Evolutionary conservation across 1,140 invertebrate species (phyloP).

Genomic region (Trichonephila inaurata): DNA sequence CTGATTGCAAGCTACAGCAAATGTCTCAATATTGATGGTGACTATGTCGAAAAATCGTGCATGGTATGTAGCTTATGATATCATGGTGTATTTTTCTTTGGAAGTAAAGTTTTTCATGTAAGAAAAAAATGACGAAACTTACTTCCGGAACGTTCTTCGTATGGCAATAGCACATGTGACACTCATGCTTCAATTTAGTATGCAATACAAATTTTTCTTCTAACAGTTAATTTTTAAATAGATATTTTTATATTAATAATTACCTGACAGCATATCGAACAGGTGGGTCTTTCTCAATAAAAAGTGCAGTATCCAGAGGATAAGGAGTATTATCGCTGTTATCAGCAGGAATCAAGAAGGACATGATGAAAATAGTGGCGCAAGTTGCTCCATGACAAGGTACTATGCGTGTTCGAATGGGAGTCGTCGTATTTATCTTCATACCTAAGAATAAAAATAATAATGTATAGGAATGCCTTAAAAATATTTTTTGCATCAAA

Average conservation of each 20-base stretch:
- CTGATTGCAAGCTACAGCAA: no score
- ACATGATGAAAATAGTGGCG: slow-evolving; percentile 73
- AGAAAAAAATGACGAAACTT: no score
- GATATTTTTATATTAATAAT: background rate
- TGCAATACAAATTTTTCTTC: no score
- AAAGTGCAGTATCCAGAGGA: slow-evolving; percentile 65
- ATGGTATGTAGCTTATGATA: no score
- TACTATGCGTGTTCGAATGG: slow-evolving; percentile 66
- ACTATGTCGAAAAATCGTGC: no score
- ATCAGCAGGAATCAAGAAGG: slow-evolving; percentile 70
- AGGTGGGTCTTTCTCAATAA: slow-evolving; percentile 74
- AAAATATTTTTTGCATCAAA: background rate
- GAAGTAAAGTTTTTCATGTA: no score
- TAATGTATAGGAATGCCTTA: background rate
- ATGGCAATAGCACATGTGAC: no score
- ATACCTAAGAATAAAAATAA: slow-evolving; percentile 20
- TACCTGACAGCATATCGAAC: slow-evolving; percentile 68
- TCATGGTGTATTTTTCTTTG: no score
- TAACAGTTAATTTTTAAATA: no score
- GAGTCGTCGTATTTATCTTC: slow-evolving; percentile 71
- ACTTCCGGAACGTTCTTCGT: no score
- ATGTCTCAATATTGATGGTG: no score
- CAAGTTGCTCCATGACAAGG: slow-evolving; percentile 76
- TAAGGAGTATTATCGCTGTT: slow-evolving; percentile 51
- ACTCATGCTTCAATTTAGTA: no score